These are phyloP conservation scores for Anoura caudifer DNA, from an alignment of 2,113 vertebrate species.

Conservation along the genomic window DNA sequence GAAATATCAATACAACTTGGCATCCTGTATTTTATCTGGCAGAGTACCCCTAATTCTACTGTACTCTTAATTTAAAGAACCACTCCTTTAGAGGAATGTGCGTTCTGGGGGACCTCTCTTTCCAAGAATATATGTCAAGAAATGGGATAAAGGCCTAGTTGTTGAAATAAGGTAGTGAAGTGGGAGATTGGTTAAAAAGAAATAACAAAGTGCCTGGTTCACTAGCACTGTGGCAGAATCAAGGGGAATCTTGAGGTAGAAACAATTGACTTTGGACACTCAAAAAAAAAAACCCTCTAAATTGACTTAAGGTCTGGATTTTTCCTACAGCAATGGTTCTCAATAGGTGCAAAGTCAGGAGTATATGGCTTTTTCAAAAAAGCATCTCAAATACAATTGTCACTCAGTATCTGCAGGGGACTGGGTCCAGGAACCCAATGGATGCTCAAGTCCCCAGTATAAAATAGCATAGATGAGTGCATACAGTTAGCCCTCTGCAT, in stretches of 20 bases:
- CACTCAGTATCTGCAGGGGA: background rate
- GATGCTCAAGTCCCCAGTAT: background rate
- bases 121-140: background rate
- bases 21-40: background rate
- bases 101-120: background rate
- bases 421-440: background rate
- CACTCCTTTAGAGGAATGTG: background rate
- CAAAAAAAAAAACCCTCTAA: background rate
- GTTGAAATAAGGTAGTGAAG: background rate
- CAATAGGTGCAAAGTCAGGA: background rate
- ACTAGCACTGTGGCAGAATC: background rate
- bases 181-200: background rate
- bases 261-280: background rate
- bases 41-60: background rate
- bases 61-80: background rate
- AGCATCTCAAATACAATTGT: background rate
- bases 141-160: background rate
- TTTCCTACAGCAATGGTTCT: background rate
- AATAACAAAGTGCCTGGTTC: background rate
- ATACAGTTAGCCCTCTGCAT: background rate
- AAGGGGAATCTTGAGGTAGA: background rate
- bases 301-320: background rate
- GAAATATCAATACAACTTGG: background rate
- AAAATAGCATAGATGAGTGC: background rate
- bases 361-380: background rate